phyloP scores from a whole-genome alignment of 2,797 vertebrate species.

The Tragopan temminckii region DNA sequence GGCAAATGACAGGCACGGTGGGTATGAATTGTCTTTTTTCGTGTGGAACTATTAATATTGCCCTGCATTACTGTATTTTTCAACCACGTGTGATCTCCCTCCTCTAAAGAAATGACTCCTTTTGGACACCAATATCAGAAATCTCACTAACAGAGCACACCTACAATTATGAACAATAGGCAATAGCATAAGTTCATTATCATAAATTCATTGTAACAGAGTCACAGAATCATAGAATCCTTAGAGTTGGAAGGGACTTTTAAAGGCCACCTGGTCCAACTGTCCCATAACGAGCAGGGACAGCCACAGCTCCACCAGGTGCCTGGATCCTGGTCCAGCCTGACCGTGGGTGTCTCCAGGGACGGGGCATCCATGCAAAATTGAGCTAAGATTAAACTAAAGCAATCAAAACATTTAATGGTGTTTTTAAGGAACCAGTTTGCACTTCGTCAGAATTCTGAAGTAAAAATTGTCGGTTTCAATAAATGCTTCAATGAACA shows the following conservation, averaged over 20 bases:
- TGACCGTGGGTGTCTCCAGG: too few relatives aligned
- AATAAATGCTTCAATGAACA: not conserved
- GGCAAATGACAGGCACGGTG: not conserved
- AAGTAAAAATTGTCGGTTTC: not conserved
- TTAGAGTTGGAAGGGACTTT: too few relatives aligned
- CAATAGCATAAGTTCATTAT: not conserved
- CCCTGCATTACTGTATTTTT: not conserved
- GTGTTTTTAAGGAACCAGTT: not conserved
- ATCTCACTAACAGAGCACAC: not conserved
- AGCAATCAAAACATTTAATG: not conserved
- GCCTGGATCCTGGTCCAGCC: too few relatives aligned
- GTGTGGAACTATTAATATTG: accelerated
- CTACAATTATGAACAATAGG: not conserved
- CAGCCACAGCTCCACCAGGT: too few relatives aligned
- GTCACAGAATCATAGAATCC: too few relatives aligned
- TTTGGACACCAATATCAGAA: not conserved
- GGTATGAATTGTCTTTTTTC: accelerated
- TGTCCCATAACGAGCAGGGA: too few relatives aligned
- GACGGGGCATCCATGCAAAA: too few relatives aligned
- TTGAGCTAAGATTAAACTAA: not conserved
- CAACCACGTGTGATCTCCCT: accelerated
- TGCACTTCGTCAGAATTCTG: not conserved
- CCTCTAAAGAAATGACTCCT: not conserved
- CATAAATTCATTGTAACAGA: not conserved
- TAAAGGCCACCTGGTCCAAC: too few relatives aligned